Percentiles rank a stretch among this genome's conserved stretches.
These are phyloP conservation scores for Hemaris fuciformis DNA, from an alignment of 2,888 invertebrate species.

Conservation along the genomic window DNA sequence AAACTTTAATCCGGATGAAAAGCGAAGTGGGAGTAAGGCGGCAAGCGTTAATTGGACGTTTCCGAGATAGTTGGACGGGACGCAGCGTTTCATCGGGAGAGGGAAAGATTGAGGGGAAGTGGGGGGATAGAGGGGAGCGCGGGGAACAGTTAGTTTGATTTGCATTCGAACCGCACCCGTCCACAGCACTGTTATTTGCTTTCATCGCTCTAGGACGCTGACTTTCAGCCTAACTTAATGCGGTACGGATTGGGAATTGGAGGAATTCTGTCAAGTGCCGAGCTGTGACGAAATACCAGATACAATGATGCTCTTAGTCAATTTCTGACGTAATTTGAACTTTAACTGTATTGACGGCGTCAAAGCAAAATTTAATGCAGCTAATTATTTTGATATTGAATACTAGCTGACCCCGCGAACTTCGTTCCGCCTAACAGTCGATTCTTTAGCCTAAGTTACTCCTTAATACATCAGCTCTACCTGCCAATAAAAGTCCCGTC, in stretches of 20 bases:
- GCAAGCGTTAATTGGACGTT: constrained; percentile 35
- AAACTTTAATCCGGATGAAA: constrained; percentile 7
- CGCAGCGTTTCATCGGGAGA: constrained; percentile 35
- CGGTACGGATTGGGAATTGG: not conserved
- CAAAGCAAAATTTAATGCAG: too few species aligned
- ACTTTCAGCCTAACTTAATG: not conserved
- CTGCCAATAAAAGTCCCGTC: too few species aligned
- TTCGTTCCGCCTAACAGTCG: too few species aligned
- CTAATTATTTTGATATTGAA: too few species aligned
- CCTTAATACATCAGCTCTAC: too few species aligned
- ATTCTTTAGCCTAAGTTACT: too few species aligned
- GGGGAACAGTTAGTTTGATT: constrained; percentile 41
- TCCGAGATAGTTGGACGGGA: constrained; percentile 31
- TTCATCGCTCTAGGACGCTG: constrained; percentile 1
- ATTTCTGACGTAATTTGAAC: too few species aligned
- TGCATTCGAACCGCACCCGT: constrained; percentile 36
- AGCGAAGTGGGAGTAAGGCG: constrained; percentile 17
- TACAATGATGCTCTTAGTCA: not conserved
- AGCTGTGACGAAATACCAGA: not conserved
- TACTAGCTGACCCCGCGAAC: too few species aligned
- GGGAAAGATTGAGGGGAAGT: constrained; percentile 18
- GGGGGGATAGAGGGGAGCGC: constrained; percentile 12
- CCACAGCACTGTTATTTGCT: constrained; percentile 10
- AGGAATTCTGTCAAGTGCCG: not conserved
- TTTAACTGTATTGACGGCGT: too few species aligned